These are phyloP conservation scores for Lophius piscatorius DNA, from an alignment of 2,113 vertebrate genomes.

Conservation along the genomic window DNA sequence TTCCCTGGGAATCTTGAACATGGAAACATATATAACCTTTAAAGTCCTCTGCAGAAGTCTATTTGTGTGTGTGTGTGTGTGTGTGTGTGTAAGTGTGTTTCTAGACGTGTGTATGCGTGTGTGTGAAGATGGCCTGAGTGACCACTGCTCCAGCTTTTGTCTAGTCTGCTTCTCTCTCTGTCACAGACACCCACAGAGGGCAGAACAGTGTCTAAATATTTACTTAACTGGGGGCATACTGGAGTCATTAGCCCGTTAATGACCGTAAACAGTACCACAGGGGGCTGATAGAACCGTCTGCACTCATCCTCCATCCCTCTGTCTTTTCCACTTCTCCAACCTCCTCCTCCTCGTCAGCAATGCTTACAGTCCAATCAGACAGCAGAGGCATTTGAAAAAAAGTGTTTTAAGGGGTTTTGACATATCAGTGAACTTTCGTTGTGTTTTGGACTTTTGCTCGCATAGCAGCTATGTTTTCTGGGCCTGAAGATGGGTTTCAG, in stretches of 20 bases:
- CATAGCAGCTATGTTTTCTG: no score
- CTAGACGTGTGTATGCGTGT: no score
- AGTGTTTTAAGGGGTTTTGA: no score
- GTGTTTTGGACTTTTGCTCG: no score
- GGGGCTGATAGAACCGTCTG: slow-evolving; percentile 70
- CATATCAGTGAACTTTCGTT: no score
- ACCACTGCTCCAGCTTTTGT: slow-evolving; percentile 43
- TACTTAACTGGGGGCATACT: slow-evolving; percentile 71
- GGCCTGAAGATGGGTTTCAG: no score
- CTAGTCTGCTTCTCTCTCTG: slow-evolving; percentile 50
- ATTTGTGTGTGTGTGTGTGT: slow-evolving; percentile 18
- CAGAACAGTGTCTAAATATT: slow-evolving; percentile 76
- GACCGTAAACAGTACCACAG: slow-evolving; percentile 74
- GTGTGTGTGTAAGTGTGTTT: no score
- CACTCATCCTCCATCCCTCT: slow-evolving; percentile 37
- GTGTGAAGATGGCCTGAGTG: no score
- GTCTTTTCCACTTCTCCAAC: slow-evolving; percentile 5
- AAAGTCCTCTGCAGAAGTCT: slow-evolving; percentile 34
- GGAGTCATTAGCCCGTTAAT: slow-evolving; percentile 77
- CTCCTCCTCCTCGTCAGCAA: slow-evolving; percentile 11
- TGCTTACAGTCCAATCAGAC: slow-evolving; percentile 11
- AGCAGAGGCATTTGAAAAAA: no score
- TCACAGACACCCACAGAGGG: slow-evolving; percentile 61
- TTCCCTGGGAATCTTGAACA: slow-evolving; percentile 27
- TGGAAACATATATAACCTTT: slow-evolving; percentile 40